Conservation (phyloP, 2,888 invertebrate species). For the Stenolophus ochropezus region DNA sequence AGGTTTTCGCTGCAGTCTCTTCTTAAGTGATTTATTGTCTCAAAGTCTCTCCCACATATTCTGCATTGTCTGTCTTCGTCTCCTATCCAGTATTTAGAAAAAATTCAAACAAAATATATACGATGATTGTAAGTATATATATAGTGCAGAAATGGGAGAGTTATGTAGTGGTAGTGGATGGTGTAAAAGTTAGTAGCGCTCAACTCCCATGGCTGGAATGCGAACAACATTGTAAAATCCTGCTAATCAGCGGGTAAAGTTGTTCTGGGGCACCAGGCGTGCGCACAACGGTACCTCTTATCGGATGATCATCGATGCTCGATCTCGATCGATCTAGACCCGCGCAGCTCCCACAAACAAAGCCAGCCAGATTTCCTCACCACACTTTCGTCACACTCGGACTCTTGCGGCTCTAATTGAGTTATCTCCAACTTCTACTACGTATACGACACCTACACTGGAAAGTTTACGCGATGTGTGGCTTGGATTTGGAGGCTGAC, state of each 20-base stretch:
- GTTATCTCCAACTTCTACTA: constrained; percentile 30
- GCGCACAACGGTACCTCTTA: constrained; percentile 53
- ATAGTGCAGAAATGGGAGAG: too few relatives aligned
- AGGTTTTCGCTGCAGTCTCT: too few relatives aligned
- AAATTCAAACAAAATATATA: too few relatives aligned
- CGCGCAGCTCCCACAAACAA: constrained; percentile 7
- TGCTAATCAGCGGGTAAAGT: constrained; percentile 48
- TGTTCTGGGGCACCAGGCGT: constrained; percentile 36
- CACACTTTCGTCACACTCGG: neutral
- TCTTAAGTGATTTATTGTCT: too few relatives aligned
- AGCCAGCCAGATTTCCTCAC: neutral
- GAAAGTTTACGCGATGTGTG: constrained; percentile 20
- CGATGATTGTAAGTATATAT: too few relatives aligned
- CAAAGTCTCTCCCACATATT: too few relatives aligned
- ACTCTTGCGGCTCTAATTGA: constrained; percentile 10
- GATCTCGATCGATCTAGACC: constrained; percentile 11
- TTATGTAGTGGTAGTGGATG: neutral
- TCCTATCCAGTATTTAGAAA: too few relatives aligned
- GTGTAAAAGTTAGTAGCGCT: neutral
- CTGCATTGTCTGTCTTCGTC: too few relatives aligned
- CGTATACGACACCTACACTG: constrained; percentile 28
- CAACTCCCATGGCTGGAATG: constrained; percentile 11
- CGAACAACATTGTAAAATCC: constrained; percentile 10
- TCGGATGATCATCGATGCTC: constrained; percentile 48
- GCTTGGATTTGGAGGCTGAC: neutral